These are phyloP conservation scores for Oxygymnocypris stewartii DNA, from an alignment of 2,113 vertebrate genomes.

Conservation along the genomic window DNA sequence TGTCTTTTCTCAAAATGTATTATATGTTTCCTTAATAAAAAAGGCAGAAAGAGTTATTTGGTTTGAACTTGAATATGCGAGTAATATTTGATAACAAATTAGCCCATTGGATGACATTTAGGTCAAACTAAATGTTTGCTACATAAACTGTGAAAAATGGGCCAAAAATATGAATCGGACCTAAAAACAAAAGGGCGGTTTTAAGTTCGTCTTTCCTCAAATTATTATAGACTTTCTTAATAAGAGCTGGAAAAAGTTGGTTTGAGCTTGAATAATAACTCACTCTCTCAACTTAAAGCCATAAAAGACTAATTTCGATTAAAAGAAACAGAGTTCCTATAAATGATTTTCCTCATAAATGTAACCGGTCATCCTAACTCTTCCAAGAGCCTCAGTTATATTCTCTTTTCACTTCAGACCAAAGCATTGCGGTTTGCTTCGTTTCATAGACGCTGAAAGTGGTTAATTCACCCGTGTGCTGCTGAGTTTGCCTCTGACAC, in stretches of 20 bases:
- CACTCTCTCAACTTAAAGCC: neutral
- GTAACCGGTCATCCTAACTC: neutral
- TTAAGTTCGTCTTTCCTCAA: neutral
- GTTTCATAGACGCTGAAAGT: slow-evolving; percentile 1
- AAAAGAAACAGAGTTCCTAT: neutral
- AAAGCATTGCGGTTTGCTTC: slow-evolving; percentile 13
- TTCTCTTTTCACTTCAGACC: slow-evolving; percentile 20
- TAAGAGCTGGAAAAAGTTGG: neutral
- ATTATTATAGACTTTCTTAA: neutral
- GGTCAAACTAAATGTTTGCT: neutral
- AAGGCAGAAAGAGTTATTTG: neutral
- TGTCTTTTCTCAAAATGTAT: neutral
- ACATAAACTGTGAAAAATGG: neutral
- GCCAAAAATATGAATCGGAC: neutral
- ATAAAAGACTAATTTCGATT: slow-evolving; percentile 1
- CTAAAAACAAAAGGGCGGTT: neutral
- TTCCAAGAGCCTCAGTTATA: neutral
- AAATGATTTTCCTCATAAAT: neutral
- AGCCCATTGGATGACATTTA: neutral
- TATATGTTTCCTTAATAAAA: neutral
- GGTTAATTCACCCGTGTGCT: slow-evolving; percentile 21
- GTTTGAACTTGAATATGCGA: neutral
- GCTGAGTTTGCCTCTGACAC: slow-evolving; percentile 18
- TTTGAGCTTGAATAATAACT: neutral
- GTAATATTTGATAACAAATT: neutral